phyloP scores from a whole-genome alignment of 2,797 vertebrate species.

The Clarias fuscus region DNA sequence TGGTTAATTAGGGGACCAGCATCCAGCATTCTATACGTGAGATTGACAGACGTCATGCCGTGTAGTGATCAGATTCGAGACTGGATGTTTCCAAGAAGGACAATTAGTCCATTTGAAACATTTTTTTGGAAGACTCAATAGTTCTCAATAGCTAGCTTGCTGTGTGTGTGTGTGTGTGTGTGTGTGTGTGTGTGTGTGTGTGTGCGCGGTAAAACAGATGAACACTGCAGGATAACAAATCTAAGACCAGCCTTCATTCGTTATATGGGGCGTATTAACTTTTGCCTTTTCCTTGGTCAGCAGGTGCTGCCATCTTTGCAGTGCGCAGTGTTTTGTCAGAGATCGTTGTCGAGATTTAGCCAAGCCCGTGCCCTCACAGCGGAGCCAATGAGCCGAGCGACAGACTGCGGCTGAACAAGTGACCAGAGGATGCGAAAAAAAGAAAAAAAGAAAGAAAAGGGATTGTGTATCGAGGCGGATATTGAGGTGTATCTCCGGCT shows the following conservation, averaged over 20 bases:
- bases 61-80: conserved; percentile 15
- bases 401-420: conserved; percentile 12
- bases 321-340: conserved; percentile 35
- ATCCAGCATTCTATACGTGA: neutral
- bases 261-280: conserved; percentile 7
- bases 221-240: conserved; percentile 19
- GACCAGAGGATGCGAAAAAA: conserved; percentile 26
- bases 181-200: neutral
- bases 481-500: conserved; percentile 19
- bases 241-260: neutral
- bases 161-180: neutral
- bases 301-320: conserved; percentile 23
- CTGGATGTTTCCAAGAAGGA: neutral
- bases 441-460: neutral
- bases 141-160: neutral
- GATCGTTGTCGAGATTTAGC: conserved; percentile 34
- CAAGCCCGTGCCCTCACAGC: neutral
- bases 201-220: neutral
- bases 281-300: conserved; percentile 25
- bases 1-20: conserved; percentile 48
- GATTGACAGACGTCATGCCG: conserved; percentile 26
- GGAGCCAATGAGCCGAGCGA: conserved; percentile 2
- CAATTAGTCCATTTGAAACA: neutral
- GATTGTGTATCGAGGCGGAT: conserved; percentile 33
- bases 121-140: neutral